These are phyloP conservation scores for Paramuricea clavata DNA, from an alignment of 92 coral and sea anemone genomes.

Conservation along the genomic window DNA sequence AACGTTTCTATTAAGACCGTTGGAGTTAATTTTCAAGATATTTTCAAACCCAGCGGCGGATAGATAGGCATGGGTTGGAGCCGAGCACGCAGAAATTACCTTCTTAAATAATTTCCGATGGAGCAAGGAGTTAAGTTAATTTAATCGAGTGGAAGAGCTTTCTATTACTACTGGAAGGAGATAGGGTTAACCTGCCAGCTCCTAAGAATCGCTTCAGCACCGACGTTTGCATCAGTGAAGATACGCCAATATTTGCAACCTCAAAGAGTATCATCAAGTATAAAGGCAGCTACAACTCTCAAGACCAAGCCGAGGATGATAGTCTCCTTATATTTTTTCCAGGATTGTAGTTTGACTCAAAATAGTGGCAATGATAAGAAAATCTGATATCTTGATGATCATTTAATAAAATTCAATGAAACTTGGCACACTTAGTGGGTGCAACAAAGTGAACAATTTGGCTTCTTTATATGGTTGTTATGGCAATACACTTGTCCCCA, in stretches of 20 bases:
- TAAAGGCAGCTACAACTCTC: too few relatives aligned
- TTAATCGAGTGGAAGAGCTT: not conserved
- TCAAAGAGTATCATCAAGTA: conserved; percentile 1
- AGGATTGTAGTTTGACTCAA: too few relatives aligned
- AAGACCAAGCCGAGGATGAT: too few relatives aligned
- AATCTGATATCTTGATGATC: too few relatives aligned
- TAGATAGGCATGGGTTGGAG: not conserved
- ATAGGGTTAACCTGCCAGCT: not conserved
- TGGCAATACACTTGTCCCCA: too few relatives aligned
- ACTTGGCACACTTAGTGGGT: too few relatives aligned
- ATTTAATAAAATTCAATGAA: too few relatives aligned
- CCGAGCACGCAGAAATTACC: not conserved
- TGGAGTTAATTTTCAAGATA: not conserved
- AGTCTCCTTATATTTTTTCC: too few relatives aligned
- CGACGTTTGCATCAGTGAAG: not conserved
- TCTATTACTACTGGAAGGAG: not conserved
- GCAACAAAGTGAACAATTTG: too few relatives aligned
- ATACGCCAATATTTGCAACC: conserved; percentile 1
- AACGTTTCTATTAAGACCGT: conserved; percentile 1
- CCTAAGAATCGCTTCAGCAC: too few relatives aligned
- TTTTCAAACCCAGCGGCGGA: not conserved
- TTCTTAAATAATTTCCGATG: conserved; percentile 2
- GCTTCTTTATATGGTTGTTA: too few relatives aligned
- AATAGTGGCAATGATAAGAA: too few relatives aligned
- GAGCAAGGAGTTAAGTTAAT: conserved; percentile 5